These are phyloP conservation scores for Dolichallabes microphthalmus DNA, from an alignment of 2,113 vertebrate genomes.

Conservation along the genomic window DNA sequence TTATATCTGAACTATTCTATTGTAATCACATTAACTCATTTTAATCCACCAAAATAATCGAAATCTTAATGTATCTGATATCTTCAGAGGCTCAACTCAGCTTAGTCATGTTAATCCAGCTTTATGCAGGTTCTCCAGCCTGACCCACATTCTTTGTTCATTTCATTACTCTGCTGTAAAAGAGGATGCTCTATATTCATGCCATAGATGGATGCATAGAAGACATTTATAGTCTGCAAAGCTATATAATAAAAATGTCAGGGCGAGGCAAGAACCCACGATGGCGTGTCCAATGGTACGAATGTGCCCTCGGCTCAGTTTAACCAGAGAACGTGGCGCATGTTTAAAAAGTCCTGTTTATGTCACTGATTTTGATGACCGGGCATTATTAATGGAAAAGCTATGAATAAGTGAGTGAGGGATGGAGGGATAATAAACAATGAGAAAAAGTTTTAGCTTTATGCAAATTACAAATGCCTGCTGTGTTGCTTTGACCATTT, in stretches of 20 bases:
- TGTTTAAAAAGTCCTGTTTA: neutral
- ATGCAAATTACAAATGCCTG: neutral
- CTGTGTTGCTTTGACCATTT: neutral
- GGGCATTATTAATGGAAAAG: neutral
- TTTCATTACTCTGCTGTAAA: slow-evolving; percentile 26
- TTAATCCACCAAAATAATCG: neutral
- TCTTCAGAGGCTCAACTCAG: slow-evolving; percentile 6
- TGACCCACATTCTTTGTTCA: slow-evolving; percentile 17
- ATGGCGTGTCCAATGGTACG: neutral
- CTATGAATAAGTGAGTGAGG: neutral
- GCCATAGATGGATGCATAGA: slow-evolving; percentile 11
- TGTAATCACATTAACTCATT: slow-evolving; percentile 8
- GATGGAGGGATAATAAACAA: neutral
- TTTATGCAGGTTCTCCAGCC: slow-evolving; percentile 5
- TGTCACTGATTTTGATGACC: neutral
- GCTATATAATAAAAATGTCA: slow-evolving; percentile 21
- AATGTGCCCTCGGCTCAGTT: neutral
- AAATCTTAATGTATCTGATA: slow-evolving; percentile 13
- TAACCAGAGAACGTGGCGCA: neutral
- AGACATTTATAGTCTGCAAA: slow-evolving; percentile 22
- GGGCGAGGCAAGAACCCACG: neutral
- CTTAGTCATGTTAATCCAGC: slow-evolving; percentile 30
- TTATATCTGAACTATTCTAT: neutral
- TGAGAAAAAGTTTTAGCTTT: neutral
- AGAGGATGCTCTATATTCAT: slow-evolving; percentile 20